phyloP scores from a whole-genome alignment of 2,888 invertebrate genomes.

The Uloborus plumipes region DNA sequence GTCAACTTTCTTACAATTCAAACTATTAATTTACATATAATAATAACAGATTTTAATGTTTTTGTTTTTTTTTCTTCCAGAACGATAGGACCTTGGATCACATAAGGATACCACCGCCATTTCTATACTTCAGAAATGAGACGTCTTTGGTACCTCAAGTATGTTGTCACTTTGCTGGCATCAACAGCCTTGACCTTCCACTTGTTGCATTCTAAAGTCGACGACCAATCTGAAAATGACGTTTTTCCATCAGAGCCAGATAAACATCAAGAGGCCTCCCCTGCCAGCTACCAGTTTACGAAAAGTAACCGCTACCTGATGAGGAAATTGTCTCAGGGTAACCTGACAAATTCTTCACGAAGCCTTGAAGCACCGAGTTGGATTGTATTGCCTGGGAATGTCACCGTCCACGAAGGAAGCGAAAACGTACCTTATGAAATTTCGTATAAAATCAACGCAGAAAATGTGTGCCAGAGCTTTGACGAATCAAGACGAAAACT shows the following conservation, averaged over 20 bases:
- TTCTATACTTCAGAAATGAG: slow-evolving; percentile 38
- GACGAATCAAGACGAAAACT: slow-evolving; percentile 30
- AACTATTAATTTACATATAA: background rate
- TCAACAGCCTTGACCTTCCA: slow-evolving; percentile 52
- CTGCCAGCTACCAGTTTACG: background rate
- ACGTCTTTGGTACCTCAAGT: slow-evolving; percentile 51
- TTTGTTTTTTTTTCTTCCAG: slow-evolving; percentile 20
- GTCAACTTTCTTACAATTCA: background rate
- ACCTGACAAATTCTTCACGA: background rate
- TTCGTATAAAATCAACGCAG: slow-evolving; percentile 54
- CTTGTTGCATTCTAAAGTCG: slow-evolving; percentile 25
- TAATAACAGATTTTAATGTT: background rate
- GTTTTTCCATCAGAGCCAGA: background rate
- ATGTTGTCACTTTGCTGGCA: slow-evolving; percentile 34
- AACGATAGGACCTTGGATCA: slow-evolving; percentile 13
- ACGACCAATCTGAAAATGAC: background rate
- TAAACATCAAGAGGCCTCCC: no score
- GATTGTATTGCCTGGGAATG: slow-evolving; percentile 46
- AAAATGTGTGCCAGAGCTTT: slow-evolving; percentile 61
- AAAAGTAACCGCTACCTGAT: slow-evolving; percentile 18
- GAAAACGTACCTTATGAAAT: slow-evolving; percentile 24
- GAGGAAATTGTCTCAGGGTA: slow-evolving; percentile 34
- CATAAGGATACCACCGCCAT: background rate
- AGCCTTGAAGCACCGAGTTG: slow-evolving; percentile 12
- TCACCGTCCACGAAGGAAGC: slow-evolving; percentile 59